Conservation (phyloP, 30 jellyfish, hydroid and myxozoan genomes). For the Chrysaora quinquecirrha region DNA sequence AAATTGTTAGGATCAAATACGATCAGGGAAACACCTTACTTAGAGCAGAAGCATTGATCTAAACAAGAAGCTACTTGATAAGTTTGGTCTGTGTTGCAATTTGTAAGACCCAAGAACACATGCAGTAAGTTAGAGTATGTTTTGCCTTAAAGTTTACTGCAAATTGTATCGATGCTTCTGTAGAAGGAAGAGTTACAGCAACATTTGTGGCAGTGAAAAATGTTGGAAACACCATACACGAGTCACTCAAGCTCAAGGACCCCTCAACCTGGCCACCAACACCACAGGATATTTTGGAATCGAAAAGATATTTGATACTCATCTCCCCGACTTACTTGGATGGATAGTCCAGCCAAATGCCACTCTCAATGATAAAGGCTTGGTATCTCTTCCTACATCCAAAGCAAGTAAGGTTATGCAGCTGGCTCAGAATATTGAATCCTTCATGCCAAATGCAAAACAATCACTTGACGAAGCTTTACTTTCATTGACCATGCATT, state of each 20-base stretch:
- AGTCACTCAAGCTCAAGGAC: constrained; percentile 50
- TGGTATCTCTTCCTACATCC: constrained; percentile 51
- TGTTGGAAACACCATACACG: constrained; percentile 41
- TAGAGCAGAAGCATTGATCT: not conserved
- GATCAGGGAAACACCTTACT: no score
- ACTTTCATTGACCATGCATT: constrained; percentile 62
- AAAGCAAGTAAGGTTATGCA: constrained; percentile 47
- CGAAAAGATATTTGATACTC: constrained; percentile 39
- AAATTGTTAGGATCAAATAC: no score
- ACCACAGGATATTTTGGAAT: constrained; percentile 49
- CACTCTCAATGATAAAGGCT: constrained; percentile 35
- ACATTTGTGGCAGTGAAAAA: constrained; percentile 20
- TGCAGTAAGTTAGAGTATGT: constrained; percentile 4
- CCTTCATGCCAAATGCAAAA: constrained; percentile 54
- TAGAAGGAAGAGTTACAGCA: constrained; percentile 22
- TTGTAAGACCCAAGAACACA: not conserved
- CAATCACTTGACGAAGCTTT: constrained; percentile 53
- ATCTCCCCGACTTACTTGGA: constrained; percentile 13
- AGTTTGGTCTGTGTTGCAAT: constrained; percentile 4
- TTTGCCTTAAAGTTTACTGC: constrained; percentile 29
- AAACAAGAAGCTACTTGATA: constrained; percentile 3
- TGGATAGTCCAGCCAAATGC: constrained; percentile 51
- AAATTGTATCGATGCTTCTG: constrained; percentile 19
- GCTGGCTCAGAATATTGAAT: constrained; percentile 59
- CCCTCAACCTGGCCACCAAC: constrained; percentile 40